Base-by-base conservation (phyloP, 2,888 invertebrate genomes). In the Pollenia labialis region DNA sequence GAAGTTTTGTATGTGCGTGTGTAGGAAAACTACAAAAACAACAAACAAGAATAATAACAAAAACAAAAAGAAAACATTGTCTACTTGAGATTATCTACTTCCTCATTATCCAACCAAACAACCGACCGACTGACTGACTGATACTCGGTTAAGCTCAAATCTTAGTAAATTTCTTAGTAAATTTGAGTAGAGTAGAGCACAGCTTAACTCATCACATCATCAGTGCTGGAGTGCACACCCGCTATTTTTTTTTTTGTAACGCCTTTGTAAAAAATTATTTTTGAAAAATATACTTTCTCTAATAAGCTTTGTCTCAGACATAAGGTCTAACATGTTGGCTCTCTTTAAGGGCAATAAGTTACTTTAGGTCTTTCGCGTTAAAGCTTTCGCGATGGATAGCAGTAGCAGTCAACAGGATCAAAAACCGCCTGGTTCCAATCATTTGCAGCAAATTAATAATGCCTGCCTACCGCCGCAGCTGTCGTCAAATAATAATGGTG, bases 261-360 rank as follows among this genome's bases (percentile, higher is more conserved):
- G 48, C 14, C 32, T 23, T 12, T 14, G 16, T 16, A 44, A 62
- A 42, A 7, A 23, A 2, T 23, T 23, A 1, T 23, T 23, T 23
- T 23, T 23, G 23, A 23, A 23, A 23, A 11, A 42, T n/a, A 48
- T 14, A n/a, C n/a, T 66, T 56, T 66, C 32, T 58, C 64, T 66
- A 9, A 62, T 18, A 62, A 74, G 74, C 50, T 64, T 81, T 77
- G 50, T 60, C 56, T 68, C 50, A 56, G 74, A 77, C 60, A 48
- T 74, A 50, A 40, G 81, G 81, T 84, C 81, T 81, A 87, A 77
- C 77, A 87, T 87, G 87, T 77, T 87, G 87, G 76, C 81, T 72
- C 69, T 68, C 62, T 77, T 81, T 42, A 84, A 81, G 74, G 74
- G 84, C 58, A 81, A 81, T 56, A 81, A 87, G 50, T 69, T 81